These are phyloP conservation scores for Pyrgus malvae DNA, from an alignment of 2,888 invertebrate species.

Conservation along the genomic window DNA sequence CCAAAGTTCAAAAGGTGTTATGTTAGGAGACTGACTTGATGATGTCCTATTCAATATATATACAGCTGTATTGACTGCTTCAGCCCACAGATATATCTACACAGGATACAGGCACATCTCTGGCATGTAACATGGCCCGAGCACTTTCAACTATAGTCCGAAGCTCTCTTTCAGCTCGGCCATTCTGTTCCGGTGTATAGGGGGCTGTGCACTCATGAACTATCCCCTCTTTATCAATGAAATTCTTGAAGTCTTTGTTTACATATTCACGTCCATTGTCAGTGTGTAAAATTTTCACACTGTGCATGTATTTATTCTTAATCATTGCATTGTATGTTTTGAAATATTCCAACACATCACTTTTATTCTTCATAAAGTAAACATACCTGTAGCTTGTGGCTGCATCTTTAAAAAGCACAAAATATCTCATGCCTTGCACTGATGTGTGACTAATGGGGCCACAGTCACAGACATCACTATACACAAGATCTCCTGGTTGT, in stretches of 20 bases:
- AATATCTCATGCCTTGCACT: constrained; percentile 35
- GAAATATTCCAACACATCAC: constrained; percentile 37
- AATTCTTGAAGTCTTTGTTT: constrained; percentile 34
- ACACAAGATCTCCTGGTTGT: constrained; percentile 35
- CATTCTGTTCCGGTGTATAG: constrained; percentile 45
- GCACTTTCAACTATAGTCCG: constrained; percentile 43
- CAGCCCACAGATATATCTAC: constrained; percentile 40
- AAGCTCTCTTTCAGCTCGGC: constrained; percentile 42
- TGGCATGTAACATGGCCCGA: constrained; percentile 39
- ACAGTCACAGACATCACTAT: constrained; percentile 40
- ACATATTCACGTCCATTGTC: constrained; percentile 38
- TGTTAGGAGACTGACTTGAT: constrained; percentile 28
- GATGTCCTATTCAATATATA: constrained; percentile 43
- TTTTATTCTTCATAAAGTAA: constrained; percentile 38
- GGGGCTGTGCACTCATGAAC: constrained; percentile 40
- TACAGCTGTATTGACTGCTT: constrained; percentile 43
- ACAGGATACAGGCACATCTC: constrained; percentile 30
- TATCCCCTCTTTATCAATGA: constrained; percentile 36
- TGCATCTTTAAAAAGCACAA: constrained; percentile 40
- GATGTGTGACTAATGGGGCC: constrained; percentile 35
- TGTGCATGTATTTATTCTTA: constrained; percentile 36
- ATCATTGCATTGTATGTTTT: constrained; percentile 36
- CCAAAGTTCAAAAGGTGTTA: constrained; percentile 39
- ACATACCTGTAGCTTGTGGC: constrained; percentile 38
- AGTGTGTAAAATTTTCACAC: constrained; percentile 35